Evolutionary conservation across 2,797 vertebrate species (phyloP).

Genomic region (Heliangelus exortis): DNA sequence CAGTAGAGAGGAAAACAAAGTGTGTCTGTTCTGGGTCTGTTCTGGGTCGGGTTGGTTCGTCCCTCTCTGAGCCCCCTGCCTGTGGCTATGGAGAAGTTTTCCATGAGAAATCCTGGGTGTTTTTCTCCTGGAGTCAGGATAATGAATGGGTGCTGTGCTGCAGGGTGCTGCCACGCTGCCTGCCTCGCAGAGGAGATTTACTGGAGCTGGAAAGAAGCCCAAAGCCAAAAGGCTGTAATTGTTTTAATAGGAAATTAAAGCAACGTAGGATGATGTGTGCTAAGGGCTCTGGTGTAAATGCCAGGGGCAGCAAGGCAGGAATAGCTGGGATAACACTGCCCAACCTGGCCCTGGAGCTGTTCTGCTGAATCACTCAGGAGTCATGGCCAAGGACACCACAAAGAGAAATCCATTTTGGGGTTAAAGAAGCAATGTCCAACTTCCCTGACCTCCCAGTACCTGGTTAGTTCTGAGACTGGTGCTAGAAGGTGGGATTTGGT

Average conservation of each 20-base stretch:
- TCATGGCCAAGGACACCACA: background rate
- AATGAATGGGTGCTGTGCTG: background rate
- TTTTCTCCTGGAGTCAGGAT: background rate
- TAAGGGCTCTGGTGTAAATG: background rate
- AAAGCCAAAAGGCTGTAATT: conserved; percentile 23
- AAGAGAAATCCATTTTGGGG: background rate
- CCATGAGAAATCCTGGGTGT: background rate
- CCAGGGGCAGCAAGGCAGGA: background rate
- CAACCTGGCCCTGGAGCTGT: background rate
- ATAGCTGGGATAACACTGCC: background rate
- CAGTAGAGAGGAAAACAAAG: background rate
- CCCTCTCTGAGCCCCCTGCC: background rate
- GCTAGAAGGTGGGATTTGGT: background rate
- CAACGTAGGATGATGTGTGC: background rate
- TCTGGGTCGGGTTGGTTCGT: too few species aligned
- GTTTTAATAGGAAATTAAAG: conserved; percentile 50
- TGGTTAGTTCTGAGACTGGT: background rate
- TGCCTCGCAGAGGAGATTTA: background rate
- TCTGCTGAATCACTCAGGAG: background rate
- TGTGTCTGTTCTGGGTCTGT: accelerated
- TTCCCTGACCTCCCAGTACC: background rate
- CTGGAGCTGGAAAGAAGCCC: conserved; percentile 31
- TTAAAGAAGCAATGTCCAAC: background rate
- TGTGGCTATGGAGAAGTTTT: background rate
- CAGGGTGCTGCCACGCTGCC: background rate